These are phyloP conservation scores for Callipepla californica DNA, from an alignment of 2,113 vertebrate species.

Conservation along the genomic window DNA sequence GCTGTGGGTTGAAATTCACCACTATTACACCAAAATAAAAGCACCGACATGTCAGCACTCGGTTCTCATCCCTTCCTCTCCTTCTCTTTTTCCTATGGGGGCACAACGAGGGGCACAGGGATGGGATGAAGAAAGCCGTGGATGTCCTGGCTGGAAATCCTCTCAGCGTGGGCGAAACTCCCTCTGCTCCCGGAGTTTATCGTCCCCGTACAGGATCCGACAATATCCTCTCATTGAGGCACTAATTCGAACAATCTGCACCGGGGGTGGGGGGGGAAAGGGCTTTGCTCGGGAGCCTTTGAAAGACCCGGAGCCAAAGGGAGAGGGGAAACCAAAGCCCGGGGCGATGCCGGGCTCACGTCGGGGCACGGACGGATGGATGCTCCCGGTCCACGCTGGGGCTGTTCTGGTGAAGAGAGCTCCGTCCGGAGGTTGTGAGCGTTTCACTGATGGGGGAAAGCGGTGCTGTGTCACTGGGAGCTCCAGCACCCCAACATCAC, in stretches of 20 bases:
- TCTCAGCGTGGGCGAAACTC: conserved; percentile 76
- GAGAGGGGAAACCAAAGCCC: conserved; percentile 15
- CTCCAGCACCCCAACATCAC: too few relatives aligned
- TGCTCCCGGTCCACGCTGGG: accelerated
- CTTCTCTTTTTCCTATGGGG: background rate
- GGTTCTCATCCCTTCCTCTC: background rate
- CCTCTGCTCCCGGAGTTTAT: conserved; percentile 70
- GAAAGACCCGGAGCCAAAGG: conserved; percentile 49
- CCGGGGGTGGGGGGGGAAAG: background rate
- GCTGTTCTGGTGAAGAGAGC: background rate
- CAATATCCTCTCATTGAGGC: conserved; percentile 80
- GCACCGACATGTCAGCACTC: background rate
- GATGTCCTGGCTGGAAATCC: conserved; percentile 42
- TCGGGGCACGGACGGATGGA: background rate
- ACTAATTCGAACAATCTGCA: conserved; percentile 78
- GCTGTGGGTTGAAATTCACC: background rate
- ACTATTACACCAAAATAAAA: background rate
- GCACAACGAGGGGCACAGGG: accelerated
- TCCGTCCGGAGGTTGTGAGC: background rate
- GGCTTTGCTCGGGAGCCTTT: conserved; percentile 25
- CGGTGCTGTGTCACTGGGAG: background rate
- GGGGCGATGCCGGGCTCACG: background rate
- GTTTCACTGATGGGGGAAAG: background rate
- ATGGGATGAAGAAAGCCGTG: background rate
- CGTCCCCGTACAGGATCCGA: conserved; percentile 77